A percentile compares a stretch with the other conserved stretches of the same genome.
Conservation (phyloP, 2,888 invertebrate genomes). For the Teinopalpus imperialis region DNA sequence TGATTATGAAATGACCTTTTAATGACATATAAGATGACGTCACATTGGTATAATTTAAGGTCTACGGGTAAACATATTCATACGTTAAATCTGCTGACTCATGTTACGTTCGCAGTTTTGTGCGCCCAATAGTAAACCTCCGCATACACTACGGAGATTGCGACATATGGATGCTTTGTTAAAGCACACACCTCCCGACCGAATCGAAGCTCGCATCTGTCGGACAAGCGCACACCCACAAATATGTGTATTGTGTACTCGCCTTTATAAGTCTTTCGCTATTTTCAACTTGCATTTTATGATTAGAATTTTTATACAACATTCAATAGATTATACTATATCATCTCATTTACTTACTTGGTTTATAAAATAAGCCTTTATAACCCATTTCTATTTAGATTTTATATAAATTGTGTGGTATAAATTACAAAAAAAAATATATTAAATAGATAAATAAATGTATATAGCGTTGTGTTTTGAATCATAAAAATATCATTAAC, state of each 20-base stretch:
- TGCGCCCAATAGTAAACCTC: constrained; percentile 59
- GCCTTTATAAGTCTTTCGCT: constrained; percentile 36
- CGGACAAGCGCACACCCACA: constrained; percentile 66
- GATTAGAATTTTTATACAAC: too few relatives aligned
- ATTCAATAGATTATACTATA: background rate
- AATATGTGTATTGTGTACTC: constrained; percentile 44
- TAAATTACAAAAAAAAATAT: too few relatives aligned
- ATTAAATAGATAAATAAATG: too few relatives aligned
- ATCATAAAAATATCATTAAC: too few relatives aligned
- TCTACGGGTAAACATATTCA: too few relatives aligned
- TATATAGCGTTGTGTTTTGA: too few relatives aligned
- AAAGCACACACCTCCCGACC: constrained; percentile 52
- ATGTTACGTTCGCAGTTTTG: constrained; percentile 59
- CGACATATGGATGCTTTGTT: constrained; percentile 72
- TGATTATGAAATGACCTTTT: too few relatives aligned
- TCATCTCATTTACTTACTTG: too few relatives aligned
- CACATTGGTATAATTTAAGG: constrained; percentile 10
- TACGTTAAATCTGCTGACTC: too few relatives aligned
- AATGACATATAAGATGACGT: background rate
- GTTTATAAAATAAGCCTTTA: too few relatives aligned
- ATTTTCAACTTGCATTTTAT: background rate
- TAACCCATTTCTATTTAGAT: too few relatives aligned
- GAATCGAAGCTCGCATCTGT: constrained; percentile 59
- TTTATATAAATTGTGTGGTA: too few relatives aligned
- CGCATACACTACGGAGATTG: constrained; percentile 32